Base-by-base conservation (phyloP, 2,113 vertebrate species). In the Empidonax traillii region DNA sequence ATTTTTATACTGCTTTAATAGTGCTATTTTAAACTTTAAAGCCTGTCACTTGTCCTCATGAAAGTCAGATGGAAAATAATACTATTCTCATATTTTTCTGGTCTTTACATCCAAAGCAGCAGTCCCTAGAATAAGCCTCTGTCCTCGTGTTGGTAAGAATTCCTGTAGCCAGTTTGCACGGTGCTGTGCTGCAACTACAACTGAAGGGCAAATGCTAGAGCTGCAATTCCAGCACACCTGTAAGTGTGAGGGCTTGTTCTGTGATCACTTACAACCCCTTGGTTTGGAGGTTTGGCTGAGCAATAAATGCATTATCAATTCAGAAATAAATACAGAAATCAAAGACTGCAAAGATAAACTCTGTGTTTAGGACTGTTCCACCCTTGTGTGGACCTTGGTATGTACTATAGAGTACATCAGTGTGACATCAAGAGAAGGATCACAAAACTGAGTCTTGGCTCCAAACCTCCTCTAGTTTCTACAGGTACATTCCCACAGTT, bases 1-100 rank as follows among this genome's bases (percentile, higher is more conserved):
- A 84, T 95, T 96, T 94, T 96, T 90, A 93, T 93, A 92, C 79
- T 14, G 92, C 79, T 93, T 94, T 95, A 95, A 91, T 93, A 96
- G 82, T 53, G 91, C 82, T 96, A 96, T 97, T 97, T 97, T 93
- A 96, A 92, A 88, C 94, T 95, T 94, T 97, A 94, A 94, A 97
- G 94, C 79, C 65, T 74, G 79, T 96, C 94, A 92, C 92, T 93
- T 81, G 83, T 90, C 79, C 72, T 95, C 93, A 79, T 80, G 91
- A 94, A 97, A 97, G 90, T 94, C 92, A 96, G 82, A 95, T 89
- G 56, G 75, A 95, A 94, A 97, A 93, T 72, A 97, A 93, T 74
- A 72, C 65, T 81, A 77, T 92, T 93, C 68, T 93, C 30, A 14
- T 91, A 59, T 91, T 95, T 96, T 92, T 84, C 69, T 86, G 72